Evolutionary conservation across 2,113 vertebrate genomes (phyloP).

Genomic region (Fulica atra): DNA sequence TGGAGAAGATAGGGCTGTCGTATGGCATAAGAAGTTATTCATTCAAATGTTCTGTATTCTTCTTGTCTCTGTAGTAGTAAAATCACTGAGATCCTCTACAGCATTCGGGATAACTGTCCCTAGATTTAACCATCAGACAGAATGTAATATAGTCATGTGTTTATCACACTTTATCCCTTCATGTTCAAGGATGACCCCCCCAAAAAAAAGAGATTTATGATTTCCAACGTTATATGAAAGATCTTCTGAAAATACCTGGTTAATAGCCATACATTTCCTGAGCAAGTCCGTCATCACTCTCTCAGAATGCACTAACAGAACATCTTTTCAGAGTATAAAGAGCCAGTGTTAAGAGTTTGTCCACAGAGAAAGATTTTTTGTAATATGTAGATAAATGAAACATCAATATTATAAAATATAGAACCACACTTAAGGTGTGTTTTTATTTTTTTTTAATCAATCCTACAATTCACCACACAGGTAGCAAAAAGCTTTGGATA

Average conservation of each 20-base stretch:
- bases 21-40: background rate
- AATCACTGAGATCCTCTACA: background rate
- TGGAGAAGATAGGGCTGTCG: background rate
- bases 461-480: background rate
- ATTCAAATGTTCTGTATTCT: background rate
- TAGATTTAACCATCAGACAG: background rate
- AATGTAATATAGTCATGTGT: background rate
- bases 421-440: background rate
- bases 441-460: constrained; percentile 10
- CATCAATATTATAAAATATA: background rate
- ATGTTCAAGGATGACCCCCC: background rate
- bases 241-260: background rate
- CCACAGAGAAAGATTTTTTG: background rate
- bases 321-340: background rate
- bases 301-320: background rate
- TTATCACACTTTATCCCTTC: background rate
- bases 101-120: background rate
- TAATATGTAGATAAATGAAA: background rate
- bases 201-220: background rate
- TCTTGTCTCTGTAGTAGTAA: background rate
- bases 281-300: background rate
- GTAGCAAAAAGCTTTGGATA: background rate
- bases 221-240: background rate
- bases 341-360: background rate
- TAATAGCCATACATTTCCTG: accelerated